Evolutionary conservation across 2,797 vertebrate genomes (phyloP).

Genomic region (Tinamus major): DNA sequence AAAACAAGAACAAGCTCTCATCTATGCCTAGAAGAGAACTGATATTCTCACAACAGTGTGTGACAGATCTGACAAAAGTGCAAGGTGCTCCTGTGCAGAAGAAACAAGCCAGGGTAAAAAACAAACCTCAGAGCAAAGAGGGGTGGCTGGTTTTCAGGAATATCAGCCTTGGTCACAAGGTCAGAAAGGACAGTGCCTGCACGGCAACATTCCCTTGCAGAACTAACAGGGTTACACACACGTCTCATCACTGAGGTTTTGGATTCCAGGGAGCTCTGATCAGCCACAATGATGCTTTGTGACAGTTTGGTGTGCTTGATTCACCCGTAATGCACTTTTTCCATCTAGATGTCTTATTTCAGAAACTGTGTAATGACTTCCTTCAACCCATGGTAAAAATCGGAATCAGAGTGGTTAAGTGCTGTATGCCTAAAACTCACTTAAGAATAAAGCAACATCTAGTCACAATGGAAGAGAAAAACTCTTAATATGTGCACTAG

Average conservation of each 20-base stretch:
- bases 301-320: neutral
- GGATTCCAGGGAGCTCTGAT: neutral
- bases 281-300: neutral
- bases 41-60: fast-evolving
- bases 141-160: conserved; percentile 15
- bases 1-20: conserved; percentile 11
- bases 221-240: neutral
- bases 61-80: neutral
- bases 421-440: neutral
- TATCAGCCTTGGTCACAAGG: conserved; percentile 12
- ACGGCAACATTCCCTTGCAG: neutral
- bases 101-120: neutral
- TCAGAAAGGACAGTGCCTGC: neutral
- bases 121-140: neutral
- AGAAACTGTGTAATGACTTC: conserved; percentile 21
- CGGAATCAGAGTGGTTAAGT: conserved; percentile 10
- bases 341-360: neutral
- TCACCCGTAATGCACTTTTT: neutral
- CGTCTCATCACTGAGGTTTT: neutral
- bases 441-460: conserved; percentile 26
- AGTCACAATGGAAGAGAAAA: conserved; percentile 10
- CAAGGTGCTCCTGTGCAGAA: neutral
- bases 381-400: conserved; percentile 41
- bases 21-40: neutral
- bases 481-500: neutral